Evolutionary conservation across 2,888 invertebrate species (phyloP).

Genomic region (Corythucha ciliata): DNA sequence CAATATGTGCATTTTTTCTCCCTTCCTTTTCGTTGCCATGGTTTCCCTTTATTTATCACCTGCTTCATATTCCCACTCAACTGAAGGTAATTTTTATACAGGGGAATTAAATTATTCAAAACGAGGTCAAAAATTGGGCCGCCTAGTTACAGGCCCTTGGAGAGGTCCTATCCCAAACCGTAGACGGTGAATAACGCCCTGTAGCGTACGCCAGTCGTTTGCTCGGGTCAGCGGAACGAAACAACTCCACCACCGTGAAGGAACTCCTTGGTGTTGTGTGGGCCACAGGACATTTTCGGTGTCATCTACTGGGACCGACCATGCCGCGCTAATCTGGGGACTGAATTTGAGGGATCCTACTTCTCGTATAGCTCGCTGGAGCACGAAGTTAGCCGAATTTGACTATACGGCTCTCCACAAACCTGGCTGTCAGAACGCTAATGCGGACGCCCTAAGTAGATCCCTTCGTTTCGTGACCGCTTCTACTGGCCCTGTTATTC

Average conservation of each 20-base stretch:
- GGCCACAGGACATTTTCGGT: conserved; percentile 36
- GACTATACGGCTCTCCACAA: not conserved
- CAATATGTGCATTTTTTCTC: too few relatives aligned
- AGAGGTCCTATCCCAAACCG: too few relatives aligned
- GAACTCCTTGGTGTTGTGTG: conserved; percentile 36
- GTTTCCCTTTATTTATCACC: too few relatives aligned
- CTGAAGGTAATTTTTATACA: too few relatives aligned
- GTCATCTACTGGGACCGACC: conserved; percentile 41
- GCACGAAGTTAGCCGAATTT: conserved; percentile 37
- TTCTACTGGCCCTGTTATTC: not conserved
- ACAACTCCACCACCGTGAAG: conserved; percentile 6
- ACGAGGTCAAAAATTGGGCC: too few relatives aligned
- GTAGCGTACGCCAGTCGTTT: conserved; percentile 15
- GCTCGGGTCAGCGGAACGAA: conserved; percentile 2
- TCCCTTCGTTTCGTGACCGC: too few relatives aligned
- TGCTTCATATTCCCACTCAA: too few relatives aligned
- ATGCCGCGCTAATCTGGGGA: conserved; percentile 40
- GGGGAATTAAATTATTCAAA: too few relatives aligned
- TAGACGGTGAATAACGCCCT: not conserved
- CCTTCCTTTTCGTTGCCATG: too few relatives aligned
- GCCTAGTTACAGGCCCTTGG: too few relatives aligned
- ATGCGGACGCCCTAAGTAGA: conserved; percentile 27
- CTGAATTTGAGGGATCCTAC: conserved; percentile 40
- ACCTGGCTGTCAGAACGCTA: conserved; percentile 11
- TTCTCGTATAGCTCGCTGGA: conserved; percentile 39